phyloP scores from a whole-genome alignment of 2,888 invertebrate species.

The Limnephilus lunatus region DNA sequence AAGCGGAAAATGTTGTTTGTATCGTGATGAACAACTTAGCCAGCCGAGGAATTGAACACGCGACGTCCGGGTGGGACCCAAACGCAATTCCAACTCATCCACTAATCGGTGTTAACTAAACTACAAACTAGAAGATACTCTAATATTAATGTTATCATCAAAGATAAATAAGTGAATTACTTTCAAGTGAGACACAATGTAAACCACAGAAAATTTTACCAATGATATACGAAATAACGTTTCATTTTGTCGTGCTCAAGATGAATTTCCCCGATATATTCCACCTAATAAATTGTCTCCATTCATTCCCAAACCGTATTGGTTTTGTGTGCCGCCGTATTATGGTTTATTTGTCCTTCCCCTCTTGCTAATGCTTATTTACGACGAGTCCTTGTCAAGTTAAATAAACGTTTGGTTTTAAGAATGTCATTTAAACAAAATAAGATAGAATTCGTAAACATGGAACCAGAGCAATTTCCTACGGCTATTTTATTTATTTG shows the following conservation, averaged over 20 bases:
- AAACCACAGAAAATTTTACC: background rate
- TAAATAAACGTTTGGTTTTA: constrained; percentile 34
- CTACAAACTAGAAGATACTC: background rate
- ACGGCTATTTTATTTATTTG: background rate
- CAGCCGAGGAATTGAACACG: too few species aligned
- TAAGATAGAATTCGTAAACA: background rate
- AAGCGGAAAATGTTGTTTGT: too few species aligned
- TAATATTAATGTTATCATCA: background rate
- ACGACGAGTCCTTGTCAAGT: constrained; percentile 28
- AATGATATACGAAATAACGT: background rate
- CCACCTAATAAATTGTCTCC: constrained; percentile 6
- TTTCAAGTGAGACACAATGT: background rate
- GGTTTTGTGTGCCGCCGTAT: constrained; percentile 30
- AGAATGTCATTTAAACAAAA: background rate
- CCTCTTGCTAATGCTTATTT: constrained; percentile 48
- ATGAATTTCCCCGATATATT: background rate
- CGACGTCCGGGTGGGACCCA: too few species aligned
- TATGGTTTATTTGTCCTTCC: constrained; percentile 43
- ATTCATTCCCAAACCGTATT: constrained; percentile 12
- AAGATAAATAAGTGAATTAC: background rate
- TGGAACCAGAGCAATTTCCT: background rate
- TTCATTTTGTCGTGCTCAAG: background rate
- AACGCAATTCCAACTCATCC: too few species aligned
- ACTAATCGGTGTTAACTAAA: too few species aligned
- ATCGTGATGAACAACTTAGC: too few species aligned